A percentile compares a stretch with the other conserved stretches of the same genome.
phyloP scores from a whole-genome alignment of 1,140 invertebrate species.

The Leptoteleia sp. region DNA sequence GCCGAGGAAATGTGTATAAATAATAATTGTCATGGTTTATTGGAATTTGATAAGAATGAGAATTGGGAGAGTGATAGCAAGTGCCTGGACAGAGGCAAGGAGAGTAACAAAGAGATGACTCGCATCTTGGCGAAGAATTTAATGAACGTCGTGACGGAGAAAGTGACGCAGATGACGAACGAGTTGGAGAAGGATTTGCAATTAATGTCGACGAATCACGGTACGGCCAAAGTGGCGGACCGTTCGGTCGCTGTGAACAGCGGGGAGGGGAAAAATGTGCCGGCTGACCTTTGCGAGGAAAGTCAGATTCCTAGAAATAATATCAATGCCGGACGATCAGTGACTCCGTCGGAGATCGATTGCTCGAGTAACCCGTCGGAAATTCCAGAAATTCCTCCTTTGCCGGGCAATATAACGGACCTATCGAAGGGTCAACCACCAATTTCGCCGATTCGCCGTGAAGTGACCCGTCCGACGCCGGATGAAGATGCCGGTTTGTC shows the following conservation, averaged over 20 bases:
- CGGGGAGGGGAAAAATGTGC: constrained; percentile 4
- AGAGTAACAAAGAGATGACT: not conserved
- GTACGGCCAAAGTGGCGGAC: not conserved
- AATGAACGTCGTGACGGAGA: constrained; percentile 34
- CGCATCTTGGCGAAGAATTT: constrained; percentile 24
- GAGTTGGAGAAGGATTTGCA: constrained; percentile 34
- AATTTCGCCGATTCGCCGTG: constrained; percentile 29
- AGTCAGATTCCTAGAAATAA: constrained; percentile 43
- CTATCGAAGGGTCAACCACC: constrained; percentile 26
- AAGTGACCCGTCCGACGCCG: constrained; percentile 17
- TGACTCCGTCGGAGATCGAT: constrained; percentile 55
- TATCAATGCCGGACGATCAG: constrained; percentile 33
- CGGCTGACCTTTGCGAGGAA: not conserved
- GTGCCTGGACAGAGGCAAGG: not conserved
- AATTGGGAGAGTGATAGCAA: too few species aligned
- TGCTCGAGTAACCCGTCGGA: constrained; percentile 48
- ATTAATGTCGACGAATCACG: not conserved
- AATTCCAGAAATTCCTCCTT: constrained; percentile 61
- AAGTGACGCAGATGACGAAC: constrained; percentile 43
- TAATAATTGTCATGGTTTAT: not conserved
- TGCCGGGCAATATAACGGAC: constrained; percentile 39
- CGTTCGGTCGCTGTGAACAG: not conserved
- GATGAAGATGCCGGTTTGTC: constrained; percentile 16
- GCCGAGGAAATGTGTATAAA: not conserved
- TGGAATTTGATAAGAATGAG: not conserved